A percentile compares a stretch with the other conserved stretches of the same genome.
These are phyloP conservation scores for Tenthredo mesomela DNA, from an alignment of 2,888 invertebrate species.

Conservation along the genomic window DNA sequence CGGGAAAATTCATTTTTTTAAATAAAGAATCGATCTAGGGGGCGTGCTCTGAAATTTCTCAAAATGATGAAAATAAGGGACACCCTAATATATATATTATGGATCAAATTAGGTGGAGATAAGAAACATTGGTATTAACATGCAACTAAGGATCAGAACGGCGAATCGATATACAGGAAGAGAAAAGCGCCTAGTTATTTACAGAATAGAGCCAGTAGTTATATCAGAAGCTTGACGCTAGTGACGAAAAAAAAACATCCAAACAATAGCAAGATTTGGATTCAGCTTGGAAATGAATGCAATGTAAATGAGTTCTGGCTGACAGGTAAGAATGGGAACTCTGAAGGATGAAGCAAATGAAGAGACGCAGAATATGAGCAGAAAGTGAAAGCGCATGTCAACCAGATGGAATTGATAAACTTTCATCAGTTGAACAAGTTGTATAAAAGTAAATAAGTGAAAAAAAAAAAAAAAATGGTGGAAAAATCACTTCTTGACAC, in stretches of 20 bases:
- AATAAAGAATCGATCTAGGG: no score
- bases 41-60: no score
- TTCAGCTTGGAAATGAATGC: not conserved
- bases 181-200: not conserved
- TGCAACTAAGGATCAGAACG: not conserved
- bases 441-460: not conserved
- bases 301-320: not conserved
- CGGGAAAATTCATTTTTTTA: no score
- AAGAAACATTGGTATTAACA: not conserved
- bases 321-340: not conserved
- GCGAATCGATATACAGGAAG: not conserved
- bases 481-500: not conserved
- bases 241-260: not conserved
- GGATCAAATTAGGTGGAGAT: not conserved
- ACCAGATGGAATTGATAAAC: no score
- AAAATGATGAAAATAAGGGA: no score
- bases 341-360: not conserved
- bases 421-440: no score
- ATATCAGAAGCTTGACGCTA: not conserved
- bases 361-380: not conserved
- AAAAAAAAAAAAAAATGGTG: not conserved
- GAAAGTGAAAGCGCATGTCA: not conserved
- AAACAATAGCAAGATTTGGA: not conserved
- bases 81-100: no score
- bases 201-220: not conserved